Base-by-base conservation (phyloP, 2,888 invertebrate species). In the Nysson spinosus region DNA sequence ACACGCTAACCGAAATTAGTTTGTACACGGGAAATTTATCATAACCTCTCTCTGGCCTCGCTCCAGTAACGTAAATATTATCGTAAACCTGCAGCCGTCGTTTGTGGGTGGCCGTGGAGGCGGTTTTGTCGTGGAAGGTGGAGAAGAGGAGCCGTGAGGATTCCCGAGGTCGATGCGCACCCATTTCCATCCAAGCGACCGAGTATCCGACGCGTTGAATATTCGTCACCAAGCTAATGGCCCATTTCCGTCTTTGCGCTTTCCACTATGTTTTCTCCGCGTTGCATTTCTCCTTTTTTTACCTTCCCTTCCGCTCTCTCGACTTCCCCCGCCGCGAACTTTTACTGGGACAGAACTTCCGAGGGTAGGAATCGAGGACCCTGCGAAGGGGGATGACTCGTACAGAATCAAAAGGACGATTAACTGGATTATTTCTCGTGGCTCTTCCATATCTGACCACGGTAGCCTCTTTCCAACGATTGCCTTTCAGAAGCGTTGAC, bases 21-120 rank as follows among this genome's bases (percentile, higher is more conserved):
- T 75, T 69, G 75, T 76, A 72, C 71, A 62, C 62, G 62, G 32
- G 57, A 71, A 76, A 75, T 75, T 72, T 76, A 76, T 75, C 76
- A 75, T 63, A 71, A 73, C 63, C 65, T 52, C 44, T 54, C 17
- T 49, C 39, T 51, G 65, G 63, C 61, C 57, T n/a, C 50, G 28
- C 55, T 68, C 54, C 61, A 51, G 55, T 50, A 56, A 63, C 62
- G 71, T 71, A 73, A 76, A 77, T 76, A 77, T 72, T 77, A 77
- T 72, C 69, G 77, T 69, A 60, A 66, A 62, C 67, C 60, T 62
- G 64, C 67, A 72, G 67, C 58, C 67, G 55, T 63, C 64, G 69
- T 69, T 63, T 26, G 51, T 57, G 47, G 58, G 32, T n/a, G 34
- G 34, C 30, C 24, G 28, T 40, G 40, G 9, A 30, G 35, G 35